These are phyloP conservation scores for Orthonevra nobilis DNA, from an alignment of 2,888 invertebrate genomes.

Conservation along the genomic window DNA sequence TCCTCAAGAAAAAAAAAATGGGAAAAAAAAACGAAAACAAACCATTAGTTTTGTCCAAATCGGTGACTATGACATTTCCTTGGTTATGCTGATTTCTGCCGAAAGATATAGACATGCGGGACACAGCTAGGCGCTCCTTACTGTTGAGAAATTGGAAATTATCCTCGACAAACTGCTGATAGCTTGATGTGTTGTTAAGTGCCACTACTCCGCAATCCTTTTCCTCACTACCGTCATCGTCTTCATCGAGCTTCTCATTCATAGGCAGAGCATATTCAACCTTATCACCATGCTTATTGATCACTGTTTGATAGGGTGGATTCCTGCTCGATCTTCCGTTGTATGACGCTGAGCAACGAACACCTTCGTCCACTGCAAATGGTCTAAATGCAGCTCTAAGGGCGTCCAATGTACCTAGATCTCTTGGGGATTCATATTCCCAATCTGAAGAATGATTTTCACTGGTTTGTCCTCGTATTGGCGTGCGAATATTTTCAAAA, in stretches of 20 bases:
- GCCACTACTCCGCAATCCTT: background rate
- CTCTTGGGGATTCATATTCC: conserved; percentile 42
- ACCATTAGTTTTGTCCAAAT: conserved; percentile 72
- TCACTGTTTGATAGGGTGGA: conserved; percentile 71
- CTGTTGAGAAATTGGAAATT: conserved; percentile 55
- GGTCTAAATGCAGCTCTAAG: conserved; percentile 27
- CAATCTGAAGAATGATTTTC: conserved; percentile 15
- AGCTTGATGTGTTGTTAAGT: conserved; percentile 25
- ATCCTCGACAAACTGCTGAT: conserved; percentile 44
- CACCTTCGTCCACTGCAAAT: background rate
- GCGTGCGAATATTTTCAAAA: conserved; percentile 63
- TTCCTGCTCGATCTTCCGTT: conserved; percentile 32
- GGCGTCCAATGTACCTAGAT: conserved; percentile 16
- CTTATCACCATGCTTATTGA: conserved; percentile 73
- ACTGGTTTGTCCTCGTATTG: conserved; percentile 26
- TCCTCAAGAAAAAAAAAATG: background rate
- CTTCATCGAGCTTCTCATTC: conserved; percentile 63
- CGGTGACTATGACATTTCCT: conserved; percentile 68
- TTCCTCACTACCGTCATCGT: conserved; percentile 1
- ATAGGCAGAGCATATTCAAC: conserved; percentile 73
- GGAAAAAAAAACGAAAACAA: background rate
- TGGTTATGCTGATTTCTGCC: conserved; percentile 14
- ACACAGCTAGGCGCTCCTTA: conserved; percentile 28
- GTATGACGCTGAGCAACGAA: conserved; percentile 12
- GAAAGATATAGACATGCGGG: conserved; percentile 34